Evolutionary conservation across 2,888 invertebrate genomes (phyloP).

Genomic region (Loripinus fragilis): DNA sequence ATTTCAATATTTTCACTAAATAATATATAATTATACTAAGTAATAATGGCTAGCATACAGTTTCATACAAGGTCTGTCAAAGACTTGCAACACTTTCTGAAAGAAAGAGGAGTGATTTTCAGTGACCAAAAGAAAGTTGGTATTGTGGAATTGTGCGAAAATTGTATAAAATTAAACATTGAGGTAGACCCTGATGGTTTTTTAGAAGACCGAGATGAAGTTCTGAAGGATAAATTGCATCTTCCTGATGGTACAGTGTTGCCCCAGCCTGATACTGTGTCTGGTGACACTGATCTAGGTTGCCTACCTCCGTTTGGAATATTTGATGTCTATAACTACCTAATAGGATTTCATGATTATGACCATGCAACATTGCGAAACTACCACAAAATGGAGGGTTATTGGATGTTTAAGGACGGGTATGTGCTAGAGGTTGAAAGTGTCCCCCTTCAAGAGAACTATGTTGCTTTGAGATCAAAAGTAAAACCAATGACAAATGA

Average conservation of each 20-base stretch:
- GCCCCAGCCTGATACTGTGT: neutral
- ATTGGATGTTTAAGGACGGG: neutral
- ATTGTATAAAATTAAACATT: too few species aligned
- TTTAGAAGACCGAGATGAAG: neutral
- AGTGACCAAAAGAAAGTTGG: too few species aligned
- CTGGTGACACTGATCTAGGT: neutral
- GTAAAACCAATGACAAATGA: neutral
- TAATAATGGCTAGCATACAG: too few species aligned
- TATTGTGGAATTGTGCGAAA: too few species aligned
- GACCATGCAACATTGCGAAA: slow-evolving; percentile 5
- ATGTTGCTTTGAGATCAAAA: neutral
- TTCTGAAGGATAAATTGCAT: neutral
- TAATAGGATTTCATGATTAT: neutral
- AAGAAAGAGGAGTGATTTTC: too few species aligned
- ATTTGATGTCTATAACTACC: too few species aligned
- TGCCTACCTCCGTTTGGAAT: neutral
- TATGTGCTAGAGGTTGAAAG: slow-evolving; percentile 6
- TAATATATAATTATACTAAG: too few species aligned
- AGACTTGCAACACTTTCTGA: too few species aligned
- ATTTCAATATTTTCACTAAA: too few species aligned
- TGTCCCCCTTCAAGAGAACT: neutral
- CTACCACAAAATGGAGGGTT: slow-evolving; percentile 2
- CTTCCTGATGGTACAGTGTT: neutral
- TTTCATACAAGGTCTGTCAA: too few species aligned
- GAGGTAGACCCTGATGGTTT: neutral